A percentile compares a stretch with the other conserved stretches of the same genome.
Evolutionary conservation across 2,113 vertebrate genomes (phyloP).

Genomic region (Haemorhous mexicanus): DNA sequence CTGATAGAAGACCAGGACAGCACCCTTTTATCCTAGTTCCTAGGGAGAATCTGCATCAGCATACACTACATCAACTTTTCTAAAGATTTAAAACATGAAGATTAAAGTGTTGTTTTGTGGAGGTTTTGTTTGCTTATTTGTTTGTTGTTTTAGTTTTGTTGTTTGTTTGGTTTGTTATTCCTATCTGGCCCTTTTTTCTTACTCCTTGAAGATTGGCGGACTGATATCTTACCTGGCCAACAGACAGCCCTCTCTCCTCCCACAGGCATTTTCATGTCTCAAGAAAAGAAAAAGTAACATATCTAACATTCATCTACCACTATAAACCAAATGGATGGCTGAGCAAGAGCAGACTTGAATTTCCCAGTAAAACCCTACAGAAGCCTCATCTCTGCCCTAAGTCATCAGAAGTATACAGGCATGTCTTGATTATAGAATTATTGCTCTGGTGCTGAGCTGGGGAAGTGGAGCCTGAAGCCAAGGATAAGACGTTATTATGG

Average conservation of each 20-base stretch:
- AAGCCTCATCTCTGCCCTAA: neutral
- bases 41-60: neutral
- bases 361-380: neutral
- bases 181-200: neutral
- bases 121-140: too few species aligned
- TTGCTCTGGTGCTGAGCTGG: neutral
- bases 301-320: neutral
- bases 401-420: neutral
- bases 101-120: neutral
- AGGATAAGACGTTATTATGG: neutral
- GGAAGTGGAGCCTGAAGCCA: neutral
- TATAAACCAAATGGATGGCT: neutral
- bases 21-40: neutral
- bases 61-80: neutral
- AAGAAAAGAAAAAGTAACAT: neutral
- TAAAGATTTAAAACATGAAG: neutral
- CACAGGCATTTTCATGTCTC: neutral
- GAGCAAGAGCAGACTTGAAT: neutral
- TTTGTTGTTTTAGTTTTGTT: too few species aligned
- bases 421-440: neutral
- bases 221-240: neutral
- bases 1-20: neutral
- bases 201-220: neutral
- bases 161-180: neutral
- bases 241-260: neutral